A percentile compares a stretch with the other conserved stretches of the same genome.
These are phyloP conservation scores for Passer montanus DNA, from an alignment of 2,113 vertebrate genomes.

Conservation along the genomic window DNA sequence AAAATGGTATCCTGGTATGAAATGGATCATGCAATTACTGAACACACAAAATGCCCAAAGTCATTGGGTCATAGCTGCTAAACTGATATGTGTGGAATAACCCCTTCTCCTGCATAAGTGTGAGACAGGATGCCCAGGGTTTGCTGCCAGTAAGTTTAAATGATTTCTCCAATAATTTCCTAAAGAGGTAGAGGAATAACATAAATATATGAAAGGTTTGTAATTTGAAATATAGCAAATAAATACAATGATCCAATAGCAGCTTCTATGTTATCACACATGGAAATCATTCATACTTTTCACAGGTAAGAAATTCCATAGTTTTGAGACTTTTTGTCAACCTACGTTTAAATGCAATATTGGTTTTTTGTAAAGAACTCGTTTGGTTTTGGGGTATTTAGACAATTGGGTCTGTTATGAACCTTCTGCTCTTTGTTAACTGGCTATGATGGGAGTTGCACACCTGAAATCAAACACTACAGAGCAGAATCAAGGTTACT, in stretches of 20 bases:
- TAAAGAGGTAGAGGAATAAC: background rate
- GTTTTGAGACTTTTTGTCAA: background rate
- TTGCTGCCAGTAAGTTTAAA: background rate
- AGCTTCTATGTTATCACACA: background rate
- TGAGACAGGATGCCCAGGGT: background rate
- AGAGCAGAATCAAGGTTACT: background rate
- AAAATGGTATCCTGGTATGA: background rate
- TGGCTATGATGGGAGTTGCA: background rate
- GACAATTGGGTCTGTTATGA: background rate
- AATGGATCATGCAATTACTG: background rate
- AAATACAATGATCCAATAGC: background rate
- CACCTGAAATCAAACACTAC: background rate
- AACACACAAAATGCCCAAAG: background rate
- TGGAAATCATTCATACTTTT: background rate
- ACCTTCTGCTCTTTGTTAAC: background rate
- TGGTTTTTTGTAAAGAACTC: background rate
- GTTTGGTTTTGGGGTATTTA: background rate
- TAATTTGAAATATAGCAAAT: background rate
- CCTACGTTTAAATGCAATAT: background rate
- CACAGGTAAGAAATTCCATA: background rate
- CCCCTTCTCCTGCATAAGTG: background rate
- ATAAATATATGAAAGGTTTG: background rate
- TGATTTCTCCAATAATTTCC: background rate
- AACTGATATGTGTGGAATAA: background rate
- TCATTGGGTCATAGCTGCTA: background rate